These are phyloP conservation scores for Phalloptychus januarius DNA, from an alignment of 2,797 vertebrate genomes.

Conservation along the genomic window DNA sequence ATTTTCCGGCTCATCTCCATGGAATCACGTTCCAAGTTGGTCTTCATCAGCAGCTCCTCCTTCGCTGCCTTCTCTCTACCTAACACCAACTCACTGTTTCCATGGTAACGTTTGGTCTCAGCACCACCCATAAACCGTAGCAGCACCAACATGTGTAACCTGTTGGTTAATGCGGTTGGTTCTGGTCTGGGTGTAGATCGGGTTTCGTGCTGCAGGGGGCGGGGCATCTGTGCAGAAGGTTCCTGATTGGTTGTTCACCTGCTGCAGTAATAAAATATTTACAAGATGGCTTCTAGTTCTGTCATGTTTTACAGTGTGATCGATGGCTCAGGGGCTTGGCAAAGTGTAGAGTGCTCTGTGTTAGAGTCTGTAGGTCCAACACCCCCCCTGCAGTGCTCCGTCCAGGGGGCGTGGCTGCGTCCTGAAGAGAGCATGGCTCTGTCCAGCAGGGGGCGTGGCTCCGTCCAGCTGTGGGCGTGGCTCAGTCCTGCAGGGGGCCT, in stretches of 20 bases:
- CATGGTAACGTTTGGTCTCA: neutral
- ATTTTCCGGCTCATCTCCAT: neutral
- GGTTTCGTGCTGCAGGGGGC: neutral
- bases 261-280: constrained; percentile 16
- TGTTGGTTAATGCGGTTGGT: neutral
- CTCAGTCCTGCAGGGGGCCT: fast-evolving
- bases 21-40: neutral
- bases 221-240: neutral
- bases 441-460: no score
- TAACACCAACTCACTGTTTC: neutral
- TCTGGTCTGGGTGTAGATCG: neutral
- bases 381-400: no score
- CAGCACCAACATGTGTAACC: neutral
- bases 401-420: no score
- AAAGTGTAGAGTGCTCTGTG: no score
- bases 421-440: no score
- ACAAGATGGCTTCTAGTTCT: neutral
- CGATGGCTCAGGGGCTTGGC: no score
- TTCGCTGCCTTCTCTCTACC: neutral
- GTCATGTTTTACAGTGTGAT: neutral
- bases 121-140: neutral
- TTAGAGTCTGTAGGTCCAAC: no score
- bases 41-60: neutral
- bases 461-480: no score
- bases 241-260: constrained; percentile 4